Conservation (phyloP, 2,797 vertebrate genomes). For the Selene dorsalis region DNA sequence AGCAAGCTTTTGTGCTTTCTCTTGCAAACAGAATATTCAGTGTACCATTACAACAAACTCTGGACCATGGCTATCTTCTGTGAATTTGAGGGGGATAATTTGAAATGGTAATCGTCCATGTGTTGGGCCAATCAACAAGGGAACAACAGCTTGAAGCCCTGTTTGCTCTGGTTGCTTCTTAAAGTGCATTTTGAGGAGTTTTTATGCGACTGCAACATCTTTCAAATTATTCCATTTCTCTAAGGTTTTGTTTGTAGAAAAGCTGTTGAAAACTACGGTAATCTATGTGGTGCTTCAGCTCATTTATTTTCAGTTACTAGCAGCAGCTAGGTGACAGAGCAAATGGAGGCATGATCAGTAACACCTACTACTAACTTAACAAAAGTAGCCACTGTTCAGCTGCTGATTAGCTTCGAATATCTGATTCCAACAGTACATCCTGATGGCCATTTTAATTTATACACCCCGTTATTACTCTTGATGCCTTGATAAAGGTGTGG, state of each 20-base stretch:
- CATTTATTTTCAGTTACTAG: background rate
- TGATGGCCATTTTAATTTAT: background rate
- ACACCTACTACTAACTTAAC: background rate
- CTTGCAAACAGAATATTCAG: background rate
- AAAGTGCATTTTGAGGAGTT: slow-evolving; percentile 14
- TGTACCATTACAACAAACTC: slow-evolving; percentile 1
- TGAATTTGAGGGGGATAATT: background rate
- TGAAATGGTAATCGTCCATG: background rate
- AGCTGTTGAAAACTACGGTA: background rate
- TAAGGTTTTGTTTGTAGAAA: background rate
- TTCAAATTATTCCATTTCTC: background rate
- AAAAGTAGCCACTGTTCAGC: slow-evolving; percentile 28
- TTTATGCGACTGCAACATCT: background rate
- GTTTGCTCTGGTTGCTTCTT: background rate
- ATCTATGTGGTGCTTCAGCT: background rate
- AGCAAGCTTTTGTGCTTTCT: slow-evolving; percentile 36
- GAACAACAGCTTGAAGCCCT: background rate
- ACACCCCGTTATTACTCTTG: background rate
- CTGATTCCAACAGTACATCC: background rate
- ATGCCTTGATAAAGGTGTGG: background rate
- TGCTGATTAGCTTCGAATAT: slow-evolving; percentile 2
- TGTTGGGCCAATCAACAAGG: background rate
- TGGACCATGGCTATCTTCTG: slow-evolving; percentile 20
- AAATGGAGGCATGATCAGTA: background rate
- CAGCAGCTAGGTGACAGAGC: background rate